Evolutionary conservation across 2,113 vertebrate genomes (phyloP), one percentile per base, ranked within the genome.

Genomic region (Xenopus laevis): DNA sequence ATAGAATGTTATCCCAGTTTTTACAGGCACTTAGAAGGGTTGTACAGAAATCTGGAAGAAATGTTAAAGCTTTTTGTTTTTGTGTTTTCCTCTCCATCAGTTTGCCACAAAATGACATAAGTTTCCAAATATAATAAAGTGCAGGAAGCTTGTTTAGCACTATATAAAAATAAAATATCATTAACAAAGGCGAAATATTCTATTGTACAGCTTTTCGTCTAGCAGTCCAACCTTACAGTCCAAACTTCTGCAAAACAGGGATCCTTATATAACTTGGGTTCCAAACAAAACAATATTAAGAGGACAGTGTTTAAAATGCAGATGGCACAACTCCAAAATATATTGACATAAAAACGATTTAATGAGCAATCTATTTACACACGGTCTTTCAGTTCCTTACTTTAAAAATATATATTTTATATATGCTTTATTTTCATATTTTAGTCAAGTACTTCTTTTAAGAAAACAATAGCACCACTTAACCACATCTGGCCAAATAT

Each of bases 371-470:
- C 83, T 83, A 89, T 78, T 81, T 89, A 87, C 81, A 87, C 84
- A 86, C 70, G 30, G 50, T 85, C 84, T 84, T 82, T 82, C 52
- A 79, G 84, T 89, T 87, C 84, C 78, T 85, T 85, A 89, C 83
- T 81, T 90, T 87, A 88, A 91, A 91, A 92, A 92, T 90, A 92
- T 90, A 90, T 90, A 90, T 88, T 86, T 76, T 87, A 89, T 87
- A 89, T 86, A 87, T 88, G 84, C 84, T 89, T 91, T 89, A 83
- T 89, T 86, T 70, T 86, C 85, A 86, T 88, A 87, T 90, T 90
- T 88, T 82, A 88, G 86, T 92, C 89, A 92, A 92, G 91, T 92
- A 91, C 90, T 92, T 90, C 88, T 89, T 91, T 87, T 89, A 89
- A 89, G 83, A 89, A 83, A 92, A 90, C 88, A 87, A 91, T 92